Evolutionary conservation across 2,113 vertebrate species (phyloP).

Genomic region (Brachyhypopomus occidentalis): DNA sequence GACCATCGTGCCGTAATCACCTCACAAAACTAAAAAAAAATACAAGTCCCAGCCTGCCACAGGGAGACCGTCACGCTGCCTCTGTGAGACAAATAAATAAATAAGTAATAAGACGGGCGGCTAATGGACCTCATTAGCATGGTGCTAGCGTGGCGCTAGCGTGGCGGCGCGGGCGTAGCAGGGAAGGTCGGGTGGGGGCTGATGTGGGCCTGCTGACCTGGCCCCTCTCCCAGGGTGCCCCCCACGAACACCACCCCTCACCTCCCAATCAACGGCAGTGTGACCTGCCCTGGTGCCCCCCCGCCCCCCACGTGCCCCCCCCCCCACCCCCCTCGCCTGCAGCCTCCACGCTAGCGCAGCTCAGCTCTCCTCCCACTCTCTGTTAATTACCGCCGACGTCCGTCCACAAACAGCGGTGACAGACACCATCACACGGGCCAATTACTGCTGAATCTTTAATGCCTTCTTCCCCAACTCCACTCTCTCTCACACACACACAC

Average conservation of each 20-base stretch:
- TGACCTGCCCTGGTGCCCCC: constrained; percentile 61
- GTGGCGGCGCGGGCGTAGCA: constrained; percentile 65
- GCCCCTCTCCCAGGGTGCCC: constrained; percentile 47
- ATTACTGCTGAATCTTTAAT: constrained; percentile 82
- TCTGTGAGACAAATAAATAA: constrained; percentile 72
- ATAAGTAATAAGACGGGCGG: constrained; percentile 57
- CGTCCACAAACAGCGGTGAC: constrained; percentile 53
- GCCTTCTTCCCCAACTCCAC: constrained; percentile 55
- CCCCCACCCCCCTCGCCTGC: constrained; percentile 22
- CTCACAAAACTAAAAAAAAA: constrained; percentile 3
- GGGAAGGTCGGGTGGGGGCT: constrained; percentile 51
- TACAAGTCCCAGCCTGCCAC: not conserved
- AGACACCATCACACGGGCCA: constrained; percentile 73
- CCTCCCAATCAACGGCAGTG: constrained; percentile 66
- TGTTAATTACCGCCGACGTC: constrained; percentile 52
- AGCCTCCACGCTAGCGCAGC: constrained; percentile 49
- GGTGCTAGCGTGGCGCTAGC: too few species aligned
- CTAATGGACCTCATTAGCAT: constrained; percentile 78
- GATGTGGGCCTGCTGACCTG: constrained; percentile 22
- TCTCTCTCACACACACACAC: constrained; percentile 56
- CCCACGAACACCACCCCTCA: constrained; percentile 61
- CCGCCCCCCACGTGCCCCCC: too few species aligned
- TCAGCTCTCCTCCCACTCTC: constrained; percentile 49
- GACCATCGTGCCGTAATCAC: not conserved
- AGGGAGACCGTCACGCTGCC: constrained; percentile 55